Evolutionary conservation across 1,140 invertebrate species (phyloP), one percentile per base, ranked within the genome.

Genomic region (Bombus huntii): DNA sequence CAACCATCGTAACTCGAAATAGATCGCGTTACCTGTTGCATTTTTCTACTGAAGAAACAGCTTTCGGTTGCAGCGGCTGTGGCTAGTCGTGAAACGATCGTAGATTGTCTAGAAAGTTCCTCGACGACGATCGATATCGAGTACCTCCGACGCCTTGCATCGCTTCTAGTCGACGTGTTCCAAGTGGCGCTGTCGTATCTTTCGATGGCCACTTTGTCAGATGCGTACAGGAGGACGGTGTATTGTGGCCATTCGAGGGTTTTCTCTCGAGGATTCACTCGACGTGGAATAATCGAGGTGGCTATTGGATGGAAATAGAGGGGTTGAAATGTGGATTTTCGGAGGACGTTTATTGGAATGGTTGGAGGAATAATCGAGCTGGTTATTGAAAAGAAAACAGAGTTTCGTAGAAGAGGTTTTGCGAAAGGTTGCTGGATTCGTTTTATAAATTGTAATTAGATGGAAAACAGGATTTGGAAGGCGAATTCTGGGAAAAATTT

Each of bases 11-110:
- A 37, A 59, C 37, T 4, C 28, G 37, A 25, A 2, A 8, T 37
- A 25, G 34, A 39, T 37, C 10, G 5, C n/a, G 73, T 70, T 79
- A 84, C 82, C 75, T 84, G 82, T 84, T 84, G 82, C 82, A 66
- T 44, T 15, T 62, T 44, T 47, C 57, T 37, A 31, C 47, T 47
- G 9, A 9, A 39, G 57, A 42, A 59, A 28, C 25, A n/a, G 4
- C 37, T 13, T 28, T 39, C 1, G 12, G 2, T 6, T 12, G 0
- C 37, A 39, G 25, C 28, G 22, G 44, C 31, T 37, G 3, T 39
- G 42, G 9, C 12, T n/a, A 37, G n/a, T n/a, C 28, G 28, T 25
- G 13, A 6, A 47, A 59, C 34, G 70, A 53, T 70, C 44, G 13
- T 22, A 37, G 57, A 62, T 72, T 44, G 70, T 31, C 47, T 31